phyloP scores from a whole-genome alignment of 1,140 invertebrate species.

The Papilio glaucus region DNA sequence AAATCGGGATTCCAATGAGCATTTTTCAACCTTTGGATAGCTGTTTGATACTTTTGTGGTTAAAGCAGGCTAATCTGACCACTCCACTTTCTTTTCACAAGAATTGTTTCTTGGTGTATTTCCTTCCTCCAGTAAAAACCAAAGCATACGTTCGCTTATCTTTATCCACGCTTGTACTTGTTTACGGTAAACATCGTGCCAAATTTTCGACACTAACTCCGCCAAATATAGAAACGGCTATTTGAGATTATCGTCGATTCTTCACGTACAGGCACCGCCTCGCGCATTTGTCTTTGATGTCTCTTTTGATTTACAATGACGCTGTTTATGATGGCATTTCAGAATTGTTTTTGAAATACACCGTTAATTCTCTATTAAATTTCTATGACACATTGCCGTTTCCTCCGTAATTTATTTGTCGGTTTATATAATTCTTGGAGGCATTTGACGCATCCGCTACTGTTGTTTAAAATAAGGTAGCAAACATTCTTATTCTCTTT shows the following conservation, averaged over 20 bases:
- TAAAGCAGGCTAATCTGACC: too few species aligned
- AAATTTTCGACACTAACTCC: slow-evolving; percentile 19
- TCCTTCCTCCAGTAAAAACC: not conserved
- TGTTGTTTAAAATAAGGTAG: slow-evolving; percentile 13
- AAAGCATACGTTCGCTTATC: not conserved
- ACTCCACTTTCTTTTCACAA: too few species aligned
- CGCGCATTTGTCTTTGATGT: slow-evolving; percentile 32
- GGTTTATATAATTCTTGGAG: not conserved
- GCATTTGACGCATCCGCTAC: not conserved
- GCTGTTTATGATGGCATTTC: slow-evolving; percentile 28
- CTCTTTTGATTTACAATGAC: slow-evolving; percentile 31
- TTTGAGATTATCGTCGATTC: slow-evolving; percentile 43
- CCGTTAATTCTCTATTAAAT: slow-evolving; percentile 28
- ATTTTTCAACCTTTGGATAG: too few species aligned
- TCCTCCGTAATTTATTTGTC: slow-evolving; percentile 29
- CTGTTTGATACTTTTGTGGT: too few species aligned
- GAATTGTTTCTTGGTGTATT: too few species aligned
- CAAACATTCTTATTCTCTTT: not conserved
- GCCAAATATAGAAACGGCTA: slow-evolving; percentile 45
- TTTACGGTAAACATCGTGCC: slow-evolving; percentile 19
- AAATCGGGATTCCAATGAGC: too few species aligned
- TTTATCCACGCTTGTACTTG: slow-evolving; percentile 7
- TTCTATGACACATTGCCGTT: slow-evolving; percentile 24
- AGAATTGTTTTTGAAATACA: slow-evolving; percentile 32
- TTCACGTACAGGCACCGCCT: not conserved